Conservation (phyloP, 2,888 invertebrate species). For the Penaeus monodon region DNA sequence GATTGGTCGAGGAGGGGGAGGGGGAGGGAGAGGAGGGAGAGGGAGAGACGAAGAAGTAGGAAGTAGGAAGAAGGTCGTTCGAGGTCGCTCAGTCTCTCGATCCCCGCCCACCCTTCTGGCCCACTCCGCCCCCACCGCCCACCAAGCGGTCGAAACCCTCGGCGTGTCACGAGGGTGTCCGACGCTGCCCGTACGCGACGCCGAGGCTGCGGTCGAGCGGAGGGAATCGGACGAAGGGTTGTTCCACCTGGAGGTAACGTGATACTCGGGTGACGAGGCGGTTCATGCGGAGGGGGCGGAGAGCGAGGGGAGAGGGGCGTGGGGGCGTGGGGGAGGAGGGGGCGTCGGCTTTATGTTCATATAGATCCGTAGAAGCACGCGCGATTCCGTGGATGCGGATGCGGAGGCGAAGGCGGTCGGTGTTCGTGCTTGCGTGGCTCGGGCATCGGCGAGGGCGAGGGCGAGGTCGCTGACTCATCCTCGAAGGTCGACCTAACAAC, state of each 20-base stretch:
- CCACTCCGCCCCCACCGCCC: no score
- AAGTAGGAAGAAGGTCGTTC: no score
- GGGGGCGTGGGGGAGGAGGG: not conserved
- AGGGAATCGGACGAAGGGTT: slow-evolving; percentile 9
- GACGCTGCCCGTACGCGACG: not conserved
- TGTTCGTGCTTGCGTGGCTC: no score
- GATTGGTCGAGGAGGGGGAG: not conserved
- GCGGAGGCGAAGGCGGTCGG: no score
- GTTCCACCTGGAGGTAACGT: slow-evolving; percentile 39
- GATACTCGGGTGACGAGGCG: slow-evolving; percentile 31
- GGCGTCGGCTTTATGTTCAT: not conserved
- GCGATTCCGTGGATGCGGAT: not conserved
- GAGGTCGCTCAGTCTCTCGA: no score
- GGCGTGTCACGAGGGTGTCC: not conserved
- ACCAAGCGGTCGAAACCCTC: no score
- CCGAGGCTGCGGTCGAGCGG: not conserved
- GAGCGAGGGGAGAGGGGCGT: not conserved
- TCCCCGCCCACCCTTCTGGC: no score
- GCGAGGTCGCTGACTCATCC: no score
- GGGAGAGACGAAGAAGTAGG: not conserved
- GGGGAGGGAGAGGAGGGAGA: not conserved
- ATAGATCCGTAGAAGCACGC: not conserved
- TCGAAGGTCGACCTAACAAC: no score
- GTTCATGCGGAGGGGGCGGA: slow-evolving; percentile 1
- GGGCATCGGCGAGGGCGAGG: no score